Percentiles rank a stretch among this genome's conserved stretches.
Conservation (phyloP, 2,113 vertebrate species). For the Accipiter cooperii region DNA sequence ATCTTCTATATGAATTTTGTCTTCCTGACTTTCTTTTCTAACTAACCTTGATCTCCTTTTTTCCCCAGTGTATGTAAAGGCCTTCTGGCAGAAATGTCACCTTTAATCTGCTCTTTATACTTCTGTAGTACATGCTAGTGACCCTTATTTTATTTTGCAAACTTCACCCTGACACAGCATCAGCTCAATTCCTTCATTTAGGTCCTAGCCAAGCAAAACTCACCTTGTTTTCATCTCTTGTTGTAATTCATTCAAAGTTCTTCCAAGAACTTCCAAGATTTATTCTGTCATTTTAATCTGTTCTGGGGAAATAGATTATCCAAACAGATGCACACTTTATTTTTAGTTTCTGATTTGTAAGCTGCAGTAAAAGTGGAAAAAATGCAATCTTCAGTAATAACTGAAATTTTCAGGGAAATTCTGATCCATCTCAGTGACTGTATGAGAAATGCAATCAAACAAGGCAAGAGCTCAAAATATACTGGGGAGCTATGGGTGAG, state of each 20-base stretch:
- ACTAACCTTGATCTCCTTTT: not conserved
- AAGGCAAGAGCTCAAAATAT: slow-evolving; percentile 19
- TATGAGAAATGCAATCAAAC: slow-evolving; percentile 46
- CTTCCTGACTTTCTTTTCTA: not conserved
- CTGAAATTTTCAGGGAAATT: slow-evolving; percentile 50
- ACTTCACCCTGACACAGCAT: not conserved
- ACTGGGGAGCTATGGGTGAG: not conserved
- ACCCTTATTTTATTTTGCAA: slow-evolving; percentile 7
- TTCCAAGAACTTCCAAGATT: slow-evolving; percentile 13
- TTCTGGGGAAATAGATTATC: slow-evolving; percentile 7
- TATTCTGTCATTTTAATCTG: slow-evolving; percentile 52
- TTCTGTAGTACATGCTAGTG: not conserved
- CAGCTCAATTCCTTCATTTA: not conserved
- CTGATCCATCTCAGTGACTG: slow-evolving; percentile 7
- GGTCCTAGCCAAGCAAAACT: slow-evolving; percentile 29
- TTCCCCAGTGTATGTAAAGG: not conserved
- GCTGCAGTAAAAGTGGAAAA: not conserved
- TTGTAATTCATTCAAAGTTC: slow-evolving; percentile 31
- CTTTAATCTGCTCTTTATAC: slow-evolving; percentile 11
- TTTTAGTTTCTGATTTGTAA: slow-evolving; percentile 46
- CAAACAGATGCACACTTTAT: slow-evolving; percentile 5
- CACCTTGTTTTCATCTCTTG: slow-evolving; percentile 26
- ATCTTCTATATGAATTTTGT: not conserved
- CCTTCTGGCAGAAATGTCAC: not conserved
- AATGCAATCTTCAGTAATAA: slow-evolving; percentile 32